Percentiles rank a stretch among this genome's conserved stretches.
Evolutionary conservation across 2,888 invertebrate genomes (phyloP).

Genomic region (Eilema caniola): DNA sequence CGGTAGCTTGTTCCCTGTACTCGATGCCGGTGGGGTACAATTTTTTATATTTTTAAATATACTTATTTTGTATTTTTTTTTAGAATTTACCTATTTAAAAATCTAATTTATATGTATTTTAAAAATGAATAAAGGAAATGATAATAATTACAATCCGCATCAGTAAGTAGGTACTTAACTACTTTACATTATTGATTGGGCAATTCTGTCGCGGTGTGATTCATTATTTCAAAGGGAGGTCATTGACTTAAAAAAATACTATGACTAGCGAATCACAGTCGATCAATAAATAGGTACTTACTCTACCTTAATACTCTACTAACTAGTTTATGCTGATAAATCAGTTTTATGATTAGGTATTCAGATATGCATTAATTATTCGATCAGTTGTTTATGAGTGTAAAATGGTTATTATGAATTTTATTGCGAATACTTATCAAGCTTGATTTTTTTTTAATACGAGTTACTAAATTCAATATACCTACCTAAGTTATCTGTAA

Average conservation of each 20-base stretch:
- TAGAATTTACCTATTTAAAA: too few species aligned
- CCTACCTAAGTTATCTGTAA: background rate
- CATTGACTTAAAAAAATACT: background rate
- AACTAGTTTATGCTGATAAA: background rate
- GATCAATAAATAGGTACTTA: background rate
- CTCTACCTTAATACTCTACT: constrained; percentile 2
- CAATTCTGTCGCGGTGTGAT: background rate
- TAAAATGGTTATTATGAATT: background rate
- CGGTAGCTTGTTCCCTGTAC: too few species aligned
- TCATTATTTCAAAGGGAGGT: background rate
- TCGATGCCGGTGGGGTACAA: too few species aligned
- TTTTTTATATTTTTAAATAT: too few species aligned
- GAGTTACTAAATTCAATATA: too few species aligned
- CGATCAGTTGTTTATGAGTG: background rate
- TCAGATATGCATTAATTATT: background rate
- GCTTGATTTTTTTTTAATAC: too few species aligned
- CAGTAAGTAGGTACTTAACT: background rate
- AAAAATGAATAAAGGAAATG: too few species aligned
- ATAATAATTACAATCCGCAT: too few species aligned
- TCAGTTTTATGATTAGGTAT: background rate
- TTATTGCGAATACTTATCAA: background rate
- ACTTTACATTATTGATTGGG: background rate
- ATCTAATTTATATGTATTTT: too few species aligned
- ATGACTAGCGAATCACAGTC: background rate
- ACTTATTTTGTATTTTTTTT: too few species aligned